A percentile compares a stretch with the other conserved stretches of the same genome.
phyloP scores from a whole-genome alignment of 1,140 invertebrate species.

The Drosophila lacertosa region DNA sequence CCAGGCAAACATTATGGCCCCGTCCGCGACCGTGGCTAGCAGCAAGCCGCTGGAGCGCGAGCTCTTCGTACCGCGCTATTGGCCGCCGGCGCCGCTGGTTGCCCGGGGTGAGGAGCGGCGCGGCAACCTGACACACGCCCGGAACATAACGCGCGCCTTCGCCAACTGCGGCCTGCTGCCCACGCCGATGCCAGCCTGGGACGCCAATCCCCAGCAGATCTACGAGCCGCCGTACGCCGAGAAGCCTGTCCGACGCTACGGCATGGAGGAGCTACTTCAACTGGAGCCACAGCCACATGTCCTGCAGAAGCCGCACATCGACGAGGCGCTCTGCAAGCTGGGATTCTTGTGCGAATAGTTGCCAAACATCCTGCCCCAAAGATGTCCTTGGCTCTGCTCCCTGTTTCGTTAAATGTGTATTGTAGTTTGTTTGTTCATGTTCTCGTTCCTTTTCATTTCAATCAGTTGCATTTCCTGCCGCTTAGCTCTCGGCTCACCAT shows the following conservation, averaged over 20 bases:
- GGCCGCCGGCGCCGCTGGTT: conserved; percentile 20
- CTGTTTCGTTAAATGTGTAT: conserved; percentile 9
- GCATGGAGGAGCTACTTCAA: conserved; percentile 46
- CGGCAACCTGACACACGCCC: conserved; percentile 44
- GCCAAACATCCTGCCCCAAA: not conserved
- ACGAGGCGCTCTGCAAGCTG: not conserved
- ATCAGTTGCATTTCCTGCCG: conserved; percentile 5
- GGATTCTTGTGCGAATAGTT: conserved; percentile 34
- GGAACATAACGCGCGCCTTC: conserved; percentile 24
- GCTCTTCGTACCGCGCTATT: conserved; percentile 20
- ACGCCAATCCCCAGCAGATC: not conserved
- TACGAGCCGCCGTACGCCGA: not conserved
- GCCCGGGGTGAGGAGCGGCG: conserved; percentile 28
- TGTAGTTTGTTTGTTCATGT: conserved; percentile 24
- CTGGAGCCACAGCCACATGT: conserved; percentile 49
- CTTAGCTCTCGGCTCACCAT: not conserved
- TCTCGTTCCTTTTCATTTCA: not conserved
- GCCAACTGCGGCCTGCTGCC: conserved; percentile 23
- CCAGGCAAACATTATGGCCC: conserved; percentile 17
- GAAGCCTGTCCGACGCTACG: conserved; percentile 38
- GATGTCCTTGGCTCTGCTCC: not conserved
- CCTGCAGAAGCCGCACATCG: conserved; percentile 27
- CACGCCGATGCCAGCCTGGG: not conserved
- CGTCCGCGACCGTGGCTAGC: not conserved
- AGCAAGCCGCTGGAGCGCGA: not conserved